Evolutionary conservation across 2,797 vertebrate species (phyloP).

Genomic region (Pantherophis vulpinus): DNA sequence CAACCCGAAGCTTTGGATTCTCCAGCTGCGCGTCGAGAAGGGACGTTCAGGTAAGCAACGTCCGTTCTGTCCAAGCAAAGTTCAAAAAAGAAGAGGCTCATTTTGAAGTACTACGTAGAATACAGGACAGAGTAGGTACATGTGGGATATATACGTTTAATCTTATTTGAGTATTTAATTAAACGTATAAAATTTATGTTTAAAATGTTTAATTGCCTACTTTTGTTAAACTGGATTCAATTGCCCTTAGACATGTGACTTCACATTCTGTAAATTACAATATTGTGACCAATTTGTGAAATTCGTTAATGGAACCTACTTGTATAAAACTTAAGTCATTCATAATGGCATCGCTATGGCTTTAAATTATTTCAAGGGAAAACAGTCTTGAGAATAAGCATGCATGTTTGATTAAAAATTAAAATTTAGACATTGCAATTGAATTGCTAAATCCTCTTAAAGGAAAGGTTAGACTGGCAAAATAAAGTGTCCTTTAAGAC

Average conservation of each 20-base stretch:
- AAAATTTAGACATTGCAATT: not conserved
- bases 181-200: not conserved
- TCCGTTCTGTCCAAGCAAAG: not conserved
- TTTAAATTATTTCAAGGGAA: not conserved
- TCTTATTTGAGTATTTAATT: not conserved
- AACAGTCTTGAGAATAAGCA: not conserved
- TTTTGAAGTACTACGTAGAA: not conserved
- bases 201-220: not conserved
- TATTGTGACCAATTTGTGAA: not conserved
- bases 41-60: too few species aligned
- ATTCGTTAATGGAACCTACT: not conserved
- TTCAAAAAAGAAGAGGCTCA: not conserved
- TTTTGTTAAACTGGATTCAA: not conserved
- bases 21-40: too few species aligned
- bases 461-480: not conserved
- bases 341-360: not conserved
- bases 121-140: not conserved
- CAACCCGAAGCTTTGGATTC: too few species aligned
- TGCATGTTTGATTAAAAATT: not conserved
- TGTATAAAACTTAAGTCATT: not conserved
- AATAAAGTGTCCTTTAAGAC: not conserved
- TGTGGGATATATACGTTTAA: not conserved
- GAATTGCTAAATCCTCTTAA: not conserved
- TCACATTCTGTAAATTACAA: not conserved
- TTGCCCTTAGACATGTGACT: not conserved